These are phyloP conservation scores for Acanthaster planci DNA, from an alignment of 35 echinoderm and acorn worm genomes.

Conservation along the genomic window DNA sequence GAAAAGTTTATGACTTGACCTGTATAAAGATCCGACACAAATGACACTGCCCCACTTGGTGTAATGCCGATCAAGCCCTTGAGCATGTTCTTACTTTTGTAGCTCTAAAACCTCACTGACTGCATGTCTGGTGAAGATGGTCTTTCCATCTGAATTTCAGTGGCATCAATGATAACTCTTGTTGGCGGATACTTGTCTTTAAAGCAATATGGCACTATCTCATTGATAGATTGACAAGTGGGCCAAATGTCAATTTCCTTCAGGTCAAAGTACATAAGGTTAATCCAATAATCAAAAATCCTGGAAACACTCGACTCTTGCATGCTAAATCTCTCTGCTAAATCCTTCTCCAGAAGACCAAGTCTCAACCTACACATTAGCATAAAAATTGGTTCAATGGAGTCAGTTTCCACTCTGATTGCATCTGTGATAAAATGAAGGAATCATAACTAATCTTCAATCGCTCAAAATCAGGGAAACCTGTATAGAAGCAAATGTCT, in stretches of 20 bases:
- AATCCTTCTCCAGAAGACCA: slow-evolving; percentile 13
- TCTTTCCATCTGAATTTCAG: slow-evolving; percentile 13
- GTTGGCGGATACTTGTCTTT: background rate
- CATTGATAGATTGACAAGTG: background rate
- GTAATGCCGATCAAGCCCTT: slow-evolving; percentile 9
- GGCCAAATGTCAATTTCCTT: slow-evolving; percentile 8
- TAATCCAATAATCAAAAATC: background rate
- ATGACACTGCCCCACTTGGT: slow-evolving; percentile 19
- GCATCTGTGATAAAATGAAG: background rate
- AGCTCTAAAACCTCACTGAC: background rate
- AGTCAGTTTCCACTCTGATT: background rate
- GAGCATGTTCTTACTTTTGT: background rate
- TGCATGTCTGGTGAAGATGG: slow-evolving; percentile 19
- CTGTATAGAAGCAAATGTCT: too few relatives aligned
- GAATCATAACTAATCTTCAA: background rate
- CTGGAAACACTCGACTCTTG: background rate
- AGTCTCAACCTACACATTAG: background rate
- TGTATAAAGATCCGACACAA: background rate
- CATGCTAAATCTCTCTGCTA: slow-evolving; percentile 3
- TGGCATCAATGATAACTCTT: background rate
- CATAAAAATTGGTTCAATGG: background rate
- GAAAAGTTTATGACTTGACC: background rate
- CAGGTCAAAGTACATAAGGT: background rate
- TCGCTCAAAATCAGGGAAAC: background rate
- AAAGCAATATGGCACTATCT: background rate